Conservation (phyloP, 2,113 vertebrate genomes). For the Regulus satrapa region DNA sequence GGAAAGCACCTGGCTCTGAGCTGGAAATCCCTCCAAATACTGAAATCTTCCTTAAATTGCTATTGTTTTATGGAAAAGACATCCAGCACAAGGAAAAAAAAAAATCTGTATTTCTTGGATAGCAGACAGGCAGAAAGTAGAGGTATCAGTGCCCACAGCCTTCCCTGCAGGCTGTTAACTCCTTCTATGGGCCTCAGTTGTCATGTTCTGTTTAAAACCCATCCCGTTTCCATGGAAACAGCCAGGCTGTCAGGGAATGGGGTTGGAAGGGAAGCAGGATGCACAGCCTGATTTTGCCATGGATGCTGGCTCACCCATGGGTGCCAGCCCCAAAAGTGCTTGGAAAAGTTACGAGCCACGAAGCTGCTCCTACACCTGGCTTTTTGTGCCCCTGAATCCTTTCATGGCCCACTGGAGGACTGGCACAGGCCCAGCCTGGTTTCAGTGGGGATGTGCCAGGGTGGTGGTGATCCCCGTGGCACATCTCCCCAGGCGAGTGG, state of each 20-base stretch:
- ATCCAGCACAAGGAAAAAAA: not conserved
- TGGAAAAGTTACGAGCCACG: fast-evolving
- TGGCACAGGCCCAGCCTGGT: not conserved
- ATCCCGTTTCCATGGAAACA: constrained; percentile 33
- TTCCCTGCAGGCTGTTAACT: constrained; percentile 1
- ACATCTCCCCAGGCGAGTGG: no score
- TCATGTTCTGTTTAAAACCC: not conserved
- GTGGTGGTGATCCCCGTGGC: not conserved
- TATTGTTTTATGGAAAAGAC: not conserved
- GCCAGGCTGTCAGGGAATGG: not conserved
- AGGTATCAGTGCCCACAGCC: not conserved
- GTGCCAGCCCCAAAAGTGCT: not conserved
- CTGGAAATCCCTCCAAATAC: not conserved
- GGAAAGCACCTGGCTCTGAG: not conserved
- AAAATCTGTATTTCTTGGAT: not conserved
- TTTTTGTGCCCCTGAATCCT: not conserved
- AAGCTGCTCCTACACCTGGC: not conserved
- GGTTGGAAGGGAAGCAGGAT: not conserved
- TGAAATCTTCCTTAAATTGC: not conserved
- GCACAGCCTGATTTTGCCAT: not conserved
- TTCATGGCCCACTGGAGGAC: not conserved
- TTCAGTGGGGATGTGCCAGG: not conserved
- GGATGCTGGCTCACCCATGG: not conserved
- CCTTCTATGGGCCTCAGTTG: not conserved
- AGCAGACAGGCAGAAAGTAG: not conserved